Percentiles rank a stretch among this genome's conserved stretches.
These are phyloP conservation scores for Sebastes melanostomus DNA, from an alignment of 2,797 vertebrate species.

Conservation along the genomic window DNA sequence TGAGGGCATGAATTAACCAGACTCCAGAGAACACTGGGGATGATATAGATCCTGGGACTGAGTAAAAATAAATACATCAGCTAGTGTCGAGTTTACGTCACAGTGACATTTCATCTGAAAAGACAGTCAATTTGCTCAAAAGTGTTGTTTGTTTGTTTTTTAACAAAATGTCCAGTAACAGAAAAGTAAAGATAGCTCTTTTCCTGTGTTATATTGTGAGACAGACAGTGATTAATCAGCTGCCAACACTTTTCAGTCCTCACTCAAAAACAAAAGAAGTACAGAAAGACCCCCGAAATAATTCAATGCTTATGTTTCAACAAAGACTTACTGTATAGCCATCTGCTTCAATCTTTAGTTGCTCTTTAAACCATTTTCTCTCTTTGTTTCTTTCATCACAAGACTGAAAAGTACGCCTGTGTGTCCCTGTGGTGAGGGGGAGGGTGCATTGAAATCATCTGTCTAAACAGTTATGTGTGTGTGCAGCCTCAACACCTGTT, in stretches of 20 bases:
- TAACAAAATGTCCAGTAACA: not conserved
- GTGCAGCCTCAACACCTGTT: constrained; percentile 70
- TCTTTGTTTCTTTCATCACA: constrained; percentile 45
- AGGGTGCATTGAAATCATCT: constrained; percentile 56
- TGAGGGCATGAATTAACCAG: not conserved
- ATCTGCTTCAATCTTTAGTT: constrained; percentile 35
- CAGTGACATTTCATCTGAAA: not conserved
- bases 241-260: not conserved
- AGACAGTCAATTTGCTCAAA: not conserved
- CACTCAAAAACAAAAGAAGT: not conserved
- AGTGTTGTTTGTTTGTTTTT: not conserved
- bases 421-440: constrained; percentile 20
- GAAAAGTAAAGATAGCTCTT: not conserved
- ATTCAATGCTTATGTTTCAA: not conserved
- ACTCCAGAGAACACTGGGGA: not conserved
- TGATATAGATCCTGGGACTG: not conserved
- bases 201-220: not conserved
- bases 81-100: not conserved
- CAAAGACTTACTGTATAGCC: constrained; percentile 18
- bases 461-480: constrained; percentile 67
- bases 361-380: not conserved
- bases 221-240: not conserved
- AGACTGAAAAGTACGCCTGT: constrained; percentile 9
- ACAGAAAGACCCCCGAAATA: not conserved
- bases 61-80: constrained; percentile 6